Conservation (phyloP, 2,888 invertebrate genomes). For the Gisinianus flammeolus region DNA sequence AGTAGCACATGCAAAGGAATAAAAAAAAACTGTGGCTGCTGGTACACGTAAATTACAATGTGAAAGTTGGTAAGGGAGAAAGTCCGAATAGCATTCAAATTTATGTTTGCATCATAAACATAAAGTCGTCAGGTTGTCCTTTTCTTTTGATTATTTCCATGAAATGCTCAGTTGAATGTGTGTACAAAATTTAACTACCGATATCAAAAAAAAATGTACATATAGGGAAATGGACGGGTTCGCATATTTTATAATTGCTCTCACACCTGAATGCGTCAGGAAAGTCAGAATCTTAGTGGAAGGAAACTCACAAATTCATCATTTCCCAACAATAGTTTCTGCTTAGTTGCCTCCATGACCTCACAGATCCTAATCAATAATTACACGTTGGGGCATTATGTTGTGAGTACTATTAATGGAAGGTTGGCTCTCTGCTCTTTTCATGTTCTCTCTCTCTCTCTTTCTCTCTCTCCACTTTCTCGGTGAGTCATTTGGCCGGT, state of each 20-base stretch:
- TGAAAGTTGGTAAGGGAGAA: too few relatives aligned
- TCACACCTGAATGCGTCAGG: slow-evolving; percentile 37
- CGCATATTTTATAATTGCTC: slow-evolving; percentile 29
- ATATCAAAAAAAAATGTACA: neutral
- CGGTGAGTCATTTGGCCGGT: neutral
- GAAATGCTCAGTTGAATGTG: too few relatives aligned
- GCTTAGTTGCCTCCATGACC: neutral
- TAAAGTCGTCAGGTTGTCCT: too few relatives aligned
- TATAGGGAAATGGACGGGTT: neutral
- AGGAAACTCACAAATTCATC: slow-evolving; percentile 10
- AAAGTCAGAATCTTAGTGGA: slow-evolving; percentile 6
- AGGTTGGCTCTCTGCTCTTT: neutral
- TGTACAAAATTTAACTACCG: neutral
- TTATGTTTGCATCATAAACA: too few relatives aligned
- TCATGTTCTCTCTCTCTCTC: neutral
- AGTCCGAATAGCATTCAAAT: too few relatives aligned
- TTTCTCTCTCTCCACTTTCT: neutral
- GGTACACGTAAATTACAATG: too few relatives aligned
- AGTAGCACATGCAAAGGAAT: too few relatives aligned
- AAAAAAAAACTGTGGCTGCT: too few relatives aligned
- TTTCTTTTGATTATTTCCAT: too few relatives aligned
- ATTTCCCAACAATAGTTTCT: neutral
- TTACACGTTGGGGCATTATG: slow-evolving; percentile 14
- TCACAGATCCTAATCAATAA: slow-evolving; percentile 34
- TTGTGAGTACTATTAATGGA: neutral